Conservation (phyloP, 2,888 invertebrate genomes). For the Xylocampa areola region DNA sequence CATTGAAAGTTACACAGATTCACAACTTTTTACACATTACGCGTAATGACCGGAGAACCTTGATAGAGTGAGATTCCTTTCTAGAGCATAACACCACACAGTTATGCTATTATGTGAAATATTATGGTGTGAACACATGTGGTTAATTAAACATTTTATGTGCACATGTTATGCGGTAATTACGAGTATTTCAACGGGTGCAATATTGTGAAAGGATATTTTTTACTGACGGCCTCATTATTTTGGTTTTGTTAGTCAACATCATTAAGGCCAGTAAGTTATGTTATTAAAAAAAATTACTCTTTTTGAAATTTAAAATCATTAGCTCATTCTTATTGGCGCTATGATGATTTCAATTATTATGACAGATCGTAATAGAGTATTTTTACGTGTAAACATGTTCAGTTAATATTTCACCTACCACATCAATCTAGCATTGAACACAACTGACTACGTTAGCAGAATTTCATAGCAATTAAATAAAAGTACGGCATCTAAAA, state of each 20-base stretch:
- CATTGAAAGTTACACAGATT: slow-evolving; percentile 56
- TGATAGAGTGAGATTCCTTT: slow-evolving; percentile 44
- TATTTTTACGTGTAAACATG: too few relatives aligned
- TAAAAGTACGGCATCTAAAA: slow-evolving; percentile 53
- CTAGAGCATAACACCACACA: slow-evolving; percentile 43
- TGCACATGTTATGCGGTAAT: slow-evolving; percentile 27
- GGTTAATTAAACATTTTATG: slow-evolving; percentile 36
- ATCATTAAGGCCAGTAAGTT: too few relatives aligned
- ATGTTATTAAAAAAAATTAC: too few relatives aligned
- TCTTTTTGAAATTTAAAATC: too few relatives aligned
- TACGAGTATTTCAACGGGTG: slow-evolving; percentile 5
- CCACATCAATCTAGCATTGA: slow-evolving; percentile 14
- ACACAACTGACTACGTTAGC: slow-evolving; percentile 16
- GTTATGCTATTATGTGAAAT: slow-evolving; percentile 43
- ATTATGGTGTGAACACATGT: slow-evolving; percentile 33
- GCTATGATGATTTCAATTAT: too few relatives aligned
- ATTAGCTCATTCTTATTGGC: too few relatives aligned
- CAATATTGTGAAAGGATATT: too few relatives aligned
- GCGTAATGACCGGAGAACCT: slow-evolving; percentile 35
- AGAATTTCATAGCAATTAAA: slow-evolving; percentile 49
- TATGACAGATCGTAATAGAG: too few relatives aligned
- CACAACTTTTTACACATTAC: slow-evolving; percentile 42
- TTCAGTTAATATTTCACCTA: too few relatives aligned
- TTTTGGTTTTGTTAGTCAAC: not conserved
- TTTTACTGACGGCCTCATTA: not conserved